Base-by-base conservation (phyloP, 2,888 invertebrate genomes). In the Cecidostiba fungosa region DNA sequence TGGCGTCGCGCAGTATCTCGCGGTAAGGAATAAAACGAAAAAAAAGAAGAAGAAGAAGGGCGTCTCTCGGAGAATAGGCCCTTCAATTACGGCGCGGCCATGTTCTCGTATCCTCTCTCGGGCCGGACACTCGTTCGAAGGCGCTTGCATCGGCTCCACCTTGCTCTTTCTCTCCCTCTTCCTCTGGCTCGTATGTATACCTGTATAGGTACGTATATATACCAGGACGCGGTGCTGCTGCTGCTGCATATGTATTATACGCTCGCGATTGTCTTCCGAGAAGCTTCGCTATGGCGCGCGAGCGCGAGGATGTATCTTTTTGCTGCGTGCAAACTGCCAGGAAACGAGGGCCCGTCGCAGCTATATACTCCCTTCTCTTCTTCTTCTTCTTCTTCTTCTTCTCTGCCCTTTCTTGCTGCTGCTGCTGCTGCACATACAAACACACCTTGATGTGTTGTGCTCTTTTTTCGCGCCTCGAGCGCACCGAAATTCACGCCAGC, bases 171-270 rank as follows among this genome's bases (percentile, higher is more conserved):
- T 29, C 66, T 66, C 66, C 29, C 66, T 43, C 72, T 39, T 72
- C 39, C 72, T 66, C 32, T 36, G 32, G 72, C n/a, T 4, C 50
- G 16, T 12, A n/a, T 0, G 4, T n/a, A 54, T n/a, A 54, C 19
- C 3, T n/a, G n/a, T 19, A 54, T 19, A n/a, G 2, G 43, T 12
- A 8, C 6, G 12, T 43, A 16, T n/a, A 54, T 54, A n/a, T n/a
- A 54, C n/a, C n/a, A 29, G 69, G 32, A 69, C 26, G 32, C n/a
- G 36, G 5, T 19, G 54, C 54, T 19, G 43, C 12, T 16, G 89
- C 92, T 92, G 91, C 91, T 92, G 92, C 92, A 92, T 92, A 92
- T 92, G 92, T 92, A 92, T 92, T 92, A 92, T 92, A 91, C 91
- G 92, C 39, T 26, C 50, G 80, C 93, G 92, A 93, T 93, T 93